Conservation (phyloP, 2,888 invertebrate species). For the Netelia fuscicornis region DNA sequence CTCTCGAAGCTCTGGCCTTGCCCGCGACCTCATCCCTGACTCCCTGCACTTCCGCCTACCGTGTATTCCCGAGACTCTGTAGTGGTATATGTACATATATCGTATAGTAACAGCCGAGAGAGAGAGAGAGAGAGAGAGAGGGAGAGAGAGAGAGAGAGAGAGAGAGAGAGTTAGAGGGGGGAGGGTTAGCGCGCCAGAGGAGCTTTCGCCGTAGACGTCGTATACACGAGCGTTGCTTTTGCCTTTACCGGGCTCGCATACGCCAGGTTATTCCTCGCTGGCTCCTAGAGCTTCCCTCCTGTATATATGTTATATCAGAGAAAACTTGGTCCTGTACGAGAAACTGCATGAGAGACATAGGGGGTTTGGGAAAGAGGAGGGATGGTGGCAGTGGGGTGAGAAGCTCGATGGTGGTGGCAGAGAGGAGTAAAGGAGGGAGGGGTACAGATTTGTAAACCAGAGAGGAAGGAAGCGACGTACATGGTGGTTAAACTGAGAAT, state of each 20-base stretch:
- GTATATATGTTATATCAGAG: slow-evolving; percentile 49
- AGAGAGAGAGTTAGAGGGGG: neutral
- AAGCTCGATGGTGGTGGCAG: slow-evolving; percentile 1
- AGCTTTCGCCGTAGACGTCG: slow-evolving; percentile 12
- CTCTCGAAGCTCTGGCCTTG: neutral
- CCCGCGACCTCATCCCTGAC: slow-evolving; percentile 11
- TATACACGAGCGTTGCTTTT: slow-evolving; percentile 10
- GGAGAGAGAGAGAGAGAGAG: no score
- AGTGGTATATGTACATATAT: slow-evolving; percentile 10
- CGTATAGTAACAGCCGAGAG: slow-evolving; percentile 4
- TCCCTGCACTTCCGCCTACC: slow-evolving; percentile 47
- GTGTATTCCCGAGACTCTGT: slow-evolving; percentile 47
- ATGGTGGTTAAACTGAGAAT: slow-evolving; percentile 66
- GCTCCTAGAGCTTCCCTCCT: slow-evolving; percentile 26
- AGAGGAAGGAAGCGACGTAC: slow-evolving; percentile 57
- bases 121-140: neutral
- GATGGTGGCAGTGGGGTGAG: neutral
- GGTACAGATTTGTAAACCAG: slow-evolving; percentile 64
- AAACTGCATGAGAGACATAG: slow-evolving; percentile 45
- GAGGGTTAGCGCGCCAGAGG: slow-evolving; percentile 9
- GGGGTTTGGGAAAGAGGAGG: neutral
- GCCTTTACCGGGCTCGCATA: slow-evolving; percentile 16
- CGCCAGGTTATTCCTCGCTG: slow-evolving; percentile 46
- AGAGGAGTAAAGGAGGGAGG: slow-evolving; percentile 2
- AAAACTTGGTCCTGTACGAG: slow-evolving; percentile 56